A percentile compares a stretch with the other conserved stretches of the same genome.
phyloP scores from a whole-genome alignment of 2,888 invertebrate genomes.

The Machimus atricapillus region DNA sequence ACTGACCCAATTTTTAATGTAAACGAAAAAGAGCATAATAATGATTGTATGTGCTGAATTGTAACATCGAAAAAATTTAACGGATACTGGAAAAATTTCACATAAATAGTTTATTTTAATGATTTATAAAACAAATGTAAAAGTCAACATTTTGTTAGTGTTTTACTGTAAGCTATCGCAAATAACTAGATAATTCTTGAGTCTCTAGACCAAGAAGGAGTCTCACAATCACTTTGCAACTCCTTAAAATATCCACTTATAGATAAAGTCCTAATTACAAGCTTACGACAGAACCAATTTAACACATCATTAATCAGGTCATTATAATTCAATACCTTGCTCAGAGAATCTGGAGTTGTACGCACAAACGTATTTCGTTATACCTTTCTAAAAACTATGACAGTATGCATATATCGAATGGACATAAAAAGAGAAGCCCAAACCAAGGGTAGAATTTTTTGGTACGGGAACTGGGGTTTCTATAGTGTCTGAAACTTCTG shows the following conservation, averaged over 20 bases:
- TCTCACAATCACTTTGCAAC: not conserved
- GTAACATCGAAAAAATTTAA: too few species aligned
- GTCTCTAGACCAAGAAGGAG: not conserved
- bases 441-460: not conserved
- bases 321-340: conserved; percentile 14
- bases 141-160: not conserved
- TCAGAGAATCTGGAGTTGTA: not conserved
- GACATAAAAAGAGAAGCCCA: not conserved
- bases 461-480: not conserved
- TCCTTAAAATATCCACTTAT: not conserved
- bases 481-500: not conserved
- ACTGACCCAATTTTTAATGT: too few species aligned
- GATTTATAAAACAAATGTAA: not conserved
- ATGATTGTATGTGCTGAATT: too few species aligned
- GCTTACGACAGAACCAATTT: not conserved
- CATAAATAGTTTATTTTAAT: not conserved
- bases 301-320: conserved; percentile 13
- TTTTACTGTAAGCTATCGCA: not conserved
- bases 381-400: not conserved
- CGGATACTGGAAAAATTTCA: too few species aligned
- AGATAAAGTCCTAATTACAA: not conserved
- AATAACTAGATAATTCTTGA: not conserved
- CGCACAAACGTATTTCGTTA: not conserved
- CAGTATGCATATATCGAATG: not conserved
- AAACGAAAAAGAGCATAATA: too few species aligned